A percentile compares a stretch with the other conserved stretches of the same genome.
Evolutionary conservation across 2,797 vertebrate species (phyloP).

Genomic region (Scomberomorus guttatus): DNA sequence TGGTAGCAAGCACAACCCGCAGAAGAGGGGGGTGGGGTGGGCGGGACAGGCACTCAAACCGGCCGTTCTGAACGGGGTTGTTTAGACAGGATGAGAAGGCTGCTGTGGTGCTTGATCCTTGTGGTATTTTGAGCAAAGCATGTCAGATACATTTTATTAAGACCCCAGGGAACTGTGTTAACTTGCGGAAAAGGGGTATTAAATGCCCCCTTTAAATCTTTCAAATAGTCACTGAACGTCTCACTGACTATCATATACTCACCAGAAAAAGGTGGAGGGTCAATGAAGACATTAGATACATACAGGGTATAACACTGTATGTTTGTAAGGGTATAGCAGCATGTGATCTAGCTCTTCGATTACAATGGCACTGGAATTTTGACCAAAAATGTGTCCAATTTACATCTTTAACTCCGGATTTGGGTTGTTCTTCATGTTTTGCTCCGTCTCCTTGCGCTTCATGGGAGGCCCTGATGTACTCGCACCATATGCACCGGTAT

Average conservation of each 20-base stretch:
- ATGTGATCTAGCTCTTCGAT: constrained; percentile 10
- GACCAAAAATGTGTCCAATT: not conserved
- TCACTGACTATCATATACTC: not conserved
- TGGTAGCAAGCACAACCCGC: too few species aligned
- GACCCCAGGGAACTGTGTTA: too few species aligned
- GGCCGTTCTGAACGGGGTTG: too few species aligned
- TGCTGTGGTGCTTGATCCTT: too few species aligned
- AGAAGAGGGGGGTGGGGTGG: too few species aligned
- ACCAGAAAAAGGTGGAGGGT: not conserved
- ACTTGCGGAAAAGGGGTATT: too few species aligned
- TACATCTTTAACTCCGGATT: not conserved
- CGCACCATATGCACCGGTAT: not conserved
- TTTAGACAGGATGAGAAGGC: too few species aligned
- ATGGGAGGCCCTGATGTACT: not conserved
- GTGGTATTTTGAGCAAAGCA: too few species aligned
- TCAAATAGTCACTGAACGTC: not conserved
- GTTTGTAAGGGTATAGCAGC: not conserved
- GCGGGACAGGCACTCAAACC: too few species aligned
- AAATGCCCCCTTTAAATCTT: not conserved
- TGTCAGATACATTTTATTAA: too few species aligned
- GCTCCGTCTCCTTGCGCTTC: not conserved
- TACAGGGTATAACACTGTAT: not conserved
- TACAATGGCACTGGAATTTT: not conserved
- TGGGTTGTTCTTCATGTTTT: not conserved
- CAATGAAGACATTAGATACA: not conserved